These are phyloP conservation scores for Corythornis vintsioides DNA, from an alignment of 2,113 vertebrate species.

Conservation along the genomic window DNA sequence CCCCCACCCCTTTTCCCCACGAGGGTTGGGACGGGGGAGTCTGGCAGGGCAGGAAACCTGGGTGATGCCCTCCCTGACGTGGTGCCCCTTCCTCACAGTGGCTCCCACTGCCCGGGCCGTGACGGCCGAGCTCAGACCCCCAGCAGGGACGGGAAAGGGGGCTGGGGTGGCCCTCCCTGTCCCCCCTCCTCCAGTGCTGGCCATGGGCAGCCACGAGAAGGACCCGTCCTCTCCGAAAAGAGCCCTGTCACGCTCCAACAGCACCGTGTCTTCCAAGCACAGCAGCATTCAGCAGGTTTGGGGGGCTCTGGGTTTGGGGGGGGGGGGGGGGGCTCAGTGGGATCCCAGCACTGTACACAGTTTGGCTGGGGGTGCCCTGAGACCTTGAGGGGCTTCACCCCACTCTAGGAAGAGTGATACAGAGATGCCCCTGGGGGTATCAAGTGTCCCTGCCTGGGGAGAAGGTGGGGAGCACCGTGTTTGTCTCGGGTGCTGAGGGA, in stretches of 20 bases:
- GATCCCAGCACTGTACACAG: not conserved
- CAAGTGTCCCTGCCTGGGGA: not conserved
- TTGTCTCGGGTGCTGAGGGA: not conserved
- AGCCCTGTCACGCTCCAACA: slow-evolving; percentile 80
- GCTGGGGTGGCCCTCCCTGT: not conserved
- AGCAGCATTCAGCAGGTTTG: slow-evolving; percentile 77
- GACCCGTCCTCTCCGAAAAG: slow-evolving; percentile 67
- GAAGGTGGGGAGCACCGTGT: fast-evolving
- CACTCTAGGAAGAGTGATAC: not conserved
- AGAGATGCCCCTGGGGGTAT: not conserved
- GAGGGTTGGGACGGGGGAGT: not conserved
- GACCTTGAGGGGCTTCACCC: not conserved
- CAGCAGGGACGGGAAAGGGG: not conserved
- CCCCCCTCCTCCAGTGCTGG: fast-evolving
- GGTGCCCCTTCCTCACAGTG: not conserved
- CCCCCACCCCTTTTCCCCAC: fast-evolving
- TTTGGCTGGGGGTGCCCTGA: not conserved
- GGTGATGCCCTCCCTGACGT: not conserved
- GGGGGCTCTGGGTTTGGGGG: not conserved
- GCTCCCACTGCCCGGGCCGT: not conserved
- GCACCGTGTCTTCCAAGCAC: slow-evolving; percentile 83
- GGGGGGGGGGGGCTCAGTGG: fast-evolving
- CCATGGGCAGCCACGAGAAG: slow-evolving; percentile 79
- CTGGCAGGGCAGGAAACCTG: not conserved
- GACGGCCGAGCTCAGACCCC: not conserved